phyloP scores from a whole-genome alignment of 2,113 vertebrate species.

The Lutjanus erythropterus region DNA sequence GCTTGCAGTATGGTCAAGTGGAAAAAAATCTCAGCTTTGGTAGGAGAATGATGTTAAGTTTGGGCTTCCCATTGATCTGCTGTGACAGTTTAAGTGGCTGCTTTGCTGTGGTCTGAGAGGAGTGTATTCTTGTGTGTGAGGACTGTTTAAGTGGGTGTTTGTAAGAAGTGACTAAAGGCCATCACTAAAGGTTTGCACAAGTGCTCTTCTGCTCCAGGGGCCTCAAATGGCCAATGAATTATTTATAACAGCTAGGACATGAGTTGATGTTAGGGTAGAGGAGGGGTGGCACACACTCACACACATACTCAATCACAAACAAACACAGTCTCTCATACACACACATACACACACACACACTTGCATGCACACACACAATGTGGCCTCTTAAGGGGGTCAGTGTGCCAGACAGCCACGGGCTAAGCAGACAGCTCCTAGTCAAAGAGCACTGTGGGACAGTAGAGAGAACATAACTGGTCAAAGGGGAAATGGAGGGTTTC shows the following conservation, averaged over 20 bases:
- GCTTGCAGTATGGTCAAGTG: neutral
- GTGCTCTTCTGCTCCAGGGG: slow-evolving; percentile 75
- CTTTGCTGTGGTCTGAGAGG: slow-evolving; percentile 64
- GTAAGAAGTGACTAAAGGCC: slow-evolving; percentile 71
- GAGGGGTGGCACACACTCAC: slow-evolving; percentile 57
- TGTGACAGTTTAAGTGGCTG: slow-evolving; percentile 70
- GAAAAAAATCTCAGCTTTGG: slow-evolving; percentile 40
- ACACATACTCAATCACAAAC: slow-evolving; percentile 18
- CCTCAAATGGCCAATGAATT: slow-evolving; percentile 84
- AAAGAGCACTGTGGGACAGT: slow-evolving; percentile 66
- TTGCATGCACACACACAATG: slow-evolving; percentile 23
- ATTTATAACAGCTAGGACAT: slow-evolving; percentile 79
- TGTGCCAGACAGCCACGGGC: slow-evolving; percentile 74
- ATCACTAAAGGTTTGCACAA: slow-evolving; percentile 75
- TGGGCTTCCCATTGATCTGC: slow-evolving; percentile 60
- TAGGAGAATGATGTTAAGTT: slow-evolving; percentile 64
- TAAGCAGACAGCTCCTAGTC: slow-evolving; percentile 70
- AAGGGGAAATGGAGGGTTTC: slow-evolving; percentile 53
- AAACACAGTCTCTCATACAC: slow-evolving; percentile 20
- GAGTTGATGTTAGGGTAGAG: slow-evolving; percentile 75
- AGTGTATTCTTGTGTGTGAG: slow-evolving; percentile 61
- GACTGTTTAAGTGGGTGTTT: slow-evolving; percentile 73
- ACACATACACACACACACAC: slow-evolving; percentile 24
- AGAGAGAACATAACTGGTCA: slow-evolving; percentile 49
- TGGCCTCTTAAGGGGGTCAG: slow-evolving; percentile 73